Conservation (phyloP, 2,113 vertebrate species). For the Callospermophilus lateralis region DNA sequence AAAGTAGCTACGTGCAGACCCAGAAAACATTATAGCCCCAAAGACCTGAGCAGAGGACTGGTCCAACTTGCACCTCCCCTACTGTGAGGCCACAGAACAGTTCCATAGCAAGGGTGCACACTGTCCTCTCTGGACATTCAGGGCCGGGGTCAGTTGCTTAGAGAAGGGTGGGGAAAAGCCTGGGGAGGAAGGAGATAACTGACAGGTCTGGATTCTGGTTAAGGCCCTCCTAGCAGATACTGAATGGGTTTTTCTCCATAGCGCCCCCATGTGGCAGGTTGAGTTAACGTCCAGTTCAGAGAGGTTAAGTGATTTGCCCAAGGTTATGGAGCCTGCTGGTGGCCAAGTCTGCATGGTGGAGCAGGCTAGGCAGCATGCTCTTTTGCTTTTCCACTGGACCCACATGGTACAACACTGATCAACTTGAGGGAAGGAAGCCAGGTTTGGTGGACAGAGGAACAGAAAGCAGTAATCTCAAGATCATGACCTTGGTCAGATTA, state of each 20-base stretch:
- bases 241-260: background rate
- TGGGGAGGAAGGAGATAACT: background rate
- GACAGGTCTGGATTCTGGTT: background rate
- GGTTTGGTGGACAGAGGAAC: background rate
- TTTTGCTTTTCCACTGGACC: background rate
- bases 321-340: background rate
- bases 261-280: background rate
- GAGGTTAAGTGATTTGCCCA: background rate
- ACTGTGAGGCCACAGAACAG: background rate
- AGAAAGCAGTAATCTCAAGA: background rate
- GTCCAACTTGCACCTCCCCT: background rate
- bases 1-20: background rate
- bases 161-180: background rate
- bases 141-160: background rate
- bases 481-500: background rate
- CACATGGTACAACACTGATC: rapidly evolving
- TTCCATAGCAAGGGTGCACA: background rate
- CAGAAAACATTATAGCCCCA: background rate
- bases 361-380: rapidly evolving
- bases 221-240: background rate
- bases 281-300: background rate
- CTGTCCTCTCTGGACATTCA: background rate
- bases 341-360: background rate
- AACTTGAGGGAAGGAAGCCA: background rate
- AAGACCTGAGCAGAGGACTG: background rate